phyloP scores from a whole-genome alignment of 1,140 invertebrate species.

The Diploscapter pachys region DNA sequence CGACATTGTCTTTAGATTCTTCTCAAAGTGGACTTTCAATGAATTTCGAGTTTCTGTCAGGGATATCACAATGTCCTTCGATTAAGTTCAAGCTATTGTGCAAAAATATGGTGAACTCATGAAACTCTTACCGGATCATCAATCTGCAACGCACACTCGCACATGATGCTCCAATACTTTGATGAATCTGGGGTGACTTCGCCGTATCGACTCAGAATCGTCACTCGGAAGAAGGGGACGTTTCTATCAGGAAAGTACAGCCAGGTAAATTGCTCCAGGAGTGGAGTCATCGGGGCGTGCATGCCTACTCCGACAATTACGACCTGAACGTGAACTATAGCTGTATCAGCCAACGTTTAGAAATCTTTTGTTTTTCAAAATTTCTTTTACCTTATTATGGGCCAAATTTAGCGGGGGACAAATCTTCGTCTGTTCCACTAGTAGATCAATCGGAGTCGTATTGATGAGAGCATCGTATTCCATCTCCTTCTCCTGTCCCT shows the following conservation, averaged over 20 bases:
- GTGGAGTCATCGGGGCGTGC: constrained; percentile 52
- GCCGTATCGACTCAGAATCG: constrained; percentile 51
- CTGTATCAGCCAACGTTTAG: too few relatives aligned
- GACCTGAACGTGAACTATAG: constrained; percentile 36
- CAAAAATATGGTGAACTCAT: too few relatives aligned
- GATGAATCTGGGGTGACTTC: constrained; percentile 51
- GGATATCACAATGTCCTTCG: too few relatives aligned
- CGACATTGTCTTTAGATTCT: too few relatives aligned
- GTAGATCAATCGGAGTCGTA: constrained; percentile 53
- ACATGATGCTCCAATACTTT: constrained; percentile 60
- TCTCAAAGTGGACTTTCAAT: too few relatives aligned
- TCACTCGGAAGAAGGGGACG: constrained; percentile 59
- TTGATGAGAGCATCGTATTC: constrained; percentile 53
- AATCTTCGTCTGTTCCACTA: constrained; percentile 52
- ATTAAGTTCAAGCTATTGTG: too few relatives aligned
- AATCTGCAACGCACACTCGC: constrained; percentile 49
- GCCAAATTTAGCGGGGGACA: constrained; percentile 43
- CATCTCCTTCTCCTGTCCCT: constrained; percentile 36
- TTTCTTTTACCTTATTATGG: constrained; percentile 48
- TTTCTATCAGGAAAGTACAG: constrained; percentile 57
- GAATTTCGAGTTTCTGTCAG: too few relatives aligned
- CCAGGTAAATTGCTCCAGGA: constrained; percentile 55
- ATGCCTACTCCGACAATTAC: constrained; percentile 57
- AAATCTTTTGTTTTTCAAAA: not conserved
- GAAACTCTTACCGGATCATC: constrained; percentile 9